Evolutionary conservation across 2,888 invertebrate species (phyloP).

Genomic region (Hyalella azteca): DNA sequence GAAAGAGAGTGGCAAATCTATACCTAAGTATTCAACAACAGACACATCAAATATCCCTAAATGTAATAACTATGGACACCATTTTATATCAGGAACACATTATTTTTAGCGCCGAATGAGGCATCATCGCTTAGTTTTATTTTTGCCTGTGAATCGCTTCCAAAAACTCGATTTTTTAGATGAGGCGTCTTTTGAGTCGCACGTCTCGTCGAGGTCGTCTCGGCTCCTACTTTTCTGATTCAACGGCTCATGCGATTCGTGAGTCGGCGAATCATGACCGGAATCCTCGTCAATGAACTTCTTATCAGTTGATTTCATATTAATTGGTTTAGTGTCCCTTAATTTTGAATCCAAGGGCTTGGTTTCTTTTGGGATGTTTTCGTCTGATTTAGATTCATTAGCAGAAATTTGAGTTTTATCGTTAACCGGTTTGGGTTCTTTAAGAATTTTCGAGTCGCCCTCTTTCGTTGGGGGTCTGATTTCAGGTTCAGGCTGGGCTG

Average conservation of each 20-base stretch:
- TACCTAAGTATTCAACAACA: too few relatives aligned
- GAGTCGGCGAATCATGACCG: slow-evolving; percentile 64
- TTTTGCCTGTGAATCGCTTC: slow-evolving; percentile 75
- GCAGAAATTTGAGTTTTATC: background rate
- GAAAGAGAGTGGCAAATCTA: too few relatives aligned
- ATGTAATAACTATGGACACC: too few relatives aligned
- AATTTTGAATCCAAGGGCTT: slow-evolving; percentile 44
- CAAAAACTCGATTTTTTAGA: slow-evolving; percentile 61
- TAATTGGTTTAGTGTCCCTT: slow-evolving; percentile 59
- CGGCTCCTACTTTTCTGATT: slow-evolving; percentile 39
- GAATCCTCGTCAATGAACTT: slow-evolving; percentile 63
- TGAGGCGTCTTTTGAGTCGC: slow-evolving; percentile 46
- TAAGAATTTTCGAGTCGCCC: background rate
- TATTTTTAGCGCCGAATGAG: too few relatives aligned
- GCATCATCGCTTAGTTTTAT: slow-evolving; percentile 60
- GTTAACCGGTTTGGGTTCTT: background rate
- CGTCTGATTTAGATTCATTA: background rate
- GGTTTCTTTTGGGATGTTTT: slow-evolving; percentile 18
- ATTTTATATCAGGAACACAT: too few relatives aligned
- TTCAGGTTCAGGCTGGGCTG: background rate
- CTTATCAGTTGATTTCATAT: slow-evolving; percentile 60
- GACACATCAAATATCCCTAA: too few relatives aligned
- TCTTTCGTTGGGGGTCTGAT: background rate
- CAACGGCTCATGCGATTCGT: slow-evolving; percentile 56
- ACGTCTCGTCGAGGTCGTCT: slow-evolving; percentile 48